A percentile compares a stretch with the other conserved stretches of the same genome.
Conservation (phyloP, 2,113 vertebrate species). For the Bettongia penicillata region DNA sequence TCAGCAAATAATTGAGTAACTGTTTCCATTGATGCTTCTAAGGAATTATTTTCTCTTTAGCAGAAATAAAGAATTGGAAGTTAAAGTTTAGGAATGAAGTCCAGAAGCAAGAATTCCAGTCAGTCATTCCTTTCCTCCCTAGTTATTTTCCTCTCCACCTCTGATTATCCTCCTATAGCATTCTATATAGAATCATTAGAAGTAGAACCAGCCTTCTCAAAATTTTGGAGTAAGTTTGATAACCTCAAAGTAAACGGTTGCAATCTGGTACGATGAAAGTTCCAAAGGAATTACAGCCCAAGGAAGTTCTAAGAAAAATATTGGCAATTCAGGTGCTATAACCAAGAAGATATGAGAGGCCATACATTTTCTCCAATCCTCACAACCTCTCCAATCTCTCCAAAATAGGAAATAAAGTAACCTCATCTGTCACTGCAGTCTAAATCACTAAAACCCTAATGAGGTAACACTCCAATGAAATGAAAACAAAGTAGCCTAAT, state of each 20-base stretch:
- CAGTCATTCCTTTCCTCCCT: neutral
- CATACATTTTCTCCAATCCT: neutral
- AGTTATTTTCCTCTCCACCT: neutral
- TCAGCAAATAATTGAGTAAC: neutral
- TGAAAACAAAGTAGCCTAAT: too few relatives aligned
- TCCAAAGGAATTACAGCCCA: too few relatives aligned
- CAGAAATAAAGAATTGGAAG: neutral
- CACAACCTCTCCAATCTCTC: neutral
- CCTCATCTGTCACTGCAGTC: neutral
- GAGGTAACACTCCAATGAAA: too few relatives aligned
- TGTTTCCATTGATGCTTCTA: neutral
- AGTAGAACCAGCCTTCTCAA: slow-evolving; percentile 28
- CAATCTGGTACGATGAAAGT: too few relatives aligned
- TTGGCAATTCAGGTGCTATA: too few relatives aligned
- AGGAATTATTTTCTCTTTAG: slow-evolving; percentile 6
- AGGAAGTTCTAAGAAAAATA: too few relatives aligned
- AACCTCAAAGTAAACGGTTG: too few relatives aligned
- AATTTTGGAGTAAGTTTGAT: slow-evolving; percentile 5
- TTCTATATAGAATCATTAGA: neutral
- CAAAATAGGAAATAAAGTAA: neutral
- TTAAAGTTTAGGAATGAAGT: neutral
- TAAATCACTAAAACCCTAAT: too few relatives aligned
- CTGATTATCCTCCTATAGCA: neutral
- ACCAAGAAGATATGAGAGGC: too few relatives aligned
- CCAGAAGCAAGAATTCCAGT: neutral